Percentiles rank a stretch among this genome's conserved stretches.
These are phyloP conservation scores for Coptodon rendalli DNA, from an alignment of 2,113 vertebrate genomes.

Conservation along the genomic window DNA sequence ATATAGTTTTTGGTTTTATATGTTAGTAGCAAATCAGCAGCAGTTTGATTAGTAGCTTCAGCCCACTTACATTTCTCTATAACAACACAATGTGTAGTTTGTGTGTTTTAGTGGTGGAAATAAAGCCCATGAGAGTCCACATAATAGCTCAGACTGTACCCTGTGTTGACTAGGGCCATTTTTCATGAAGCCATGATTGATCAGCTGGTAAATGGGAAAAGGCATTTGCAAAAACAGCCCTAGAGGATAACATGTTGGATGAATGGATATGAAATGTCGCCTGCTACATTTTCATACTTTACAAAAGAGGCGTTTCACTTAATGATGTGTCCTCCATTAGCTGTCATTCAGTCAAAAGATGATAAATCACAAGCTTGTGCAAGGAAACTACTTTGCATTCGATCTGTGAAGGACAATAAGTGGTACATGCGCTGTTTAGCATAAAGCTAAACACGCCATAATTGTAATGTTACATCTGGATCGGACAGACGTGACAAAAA, in stretches of 20 bases:
- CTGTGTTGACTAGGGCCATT: background rate
- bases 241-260: background rate
- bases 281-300: background rate
- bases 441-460: background rate
- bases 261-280: background rate
- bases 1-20: background rate
- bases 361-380: background rate
- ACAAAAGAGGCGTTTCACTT: background rate
- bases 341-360: background rate
- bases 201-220: slow-evolving; percentile 19
- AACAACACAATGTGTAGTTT: background rate
- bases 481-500: background rate
- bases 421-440: background rate
- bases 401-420: background rate
- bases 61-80: background rate
- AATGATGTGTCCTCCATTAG: background rate
- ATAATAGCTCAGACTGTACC: background rate
- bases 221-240: slow-evolving; percentile 8
- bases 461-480: background rate
- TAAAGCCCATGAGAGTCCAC: background rate
- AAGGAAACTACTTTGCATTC: background rate
- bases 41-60: background rate
- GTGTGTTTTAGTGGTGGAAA: background rate
- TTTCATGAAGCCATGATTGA: slow-evolving; percentile 39
- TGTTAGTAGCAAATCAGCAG: background rate